Base-by-base conservation (phyloP, 2,113 vertebrate species). In the Nothobranchius kuhntae region DNA sequence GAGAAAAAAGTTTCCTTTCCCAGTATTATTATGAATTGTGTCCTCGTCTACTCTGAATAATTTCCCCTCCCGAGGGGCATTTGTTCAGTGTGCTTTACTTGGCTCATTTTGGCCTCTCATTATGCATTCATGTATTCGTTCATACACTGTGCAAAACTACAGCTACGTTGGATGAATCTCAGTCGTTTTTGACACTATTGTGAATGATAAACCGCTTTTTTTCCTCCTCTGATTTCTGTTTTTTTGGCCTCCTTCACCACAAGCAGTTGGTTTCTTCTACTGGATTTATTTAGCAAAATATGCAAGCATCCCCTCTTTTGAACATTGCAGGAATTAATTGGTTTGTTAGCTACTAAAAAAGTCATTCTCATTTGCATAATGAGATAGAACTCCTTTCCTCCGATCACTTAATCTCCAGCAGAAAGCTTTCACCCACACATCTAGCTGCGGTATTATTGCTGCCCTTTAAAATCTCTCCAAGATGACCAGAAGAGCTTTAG, bases 81-180 rank as follows among this genome's bases (percentile, higher is more conserved):
- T 83, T 78, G 69, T 81, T 85, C 76, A 74, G 14, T 70, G 62
- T 80, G 73, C 76, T 79, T 87, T 87, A 60, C 74, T 79, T 84
- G 83, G 87, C 83, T 86, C 85, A 80, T 84, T 91, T 83, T 70
- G 75, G 63, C 81, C 81, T 66, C 75, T 86, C 73, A 83, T 86
- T 86, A 87, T 84, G 74, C 79, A 85, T 89, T 86, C 79, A 86
- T 84, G 77, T 82, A 82, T 86, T 82, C 62, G 48, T 88, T 86
- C 86, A 79, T 82, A 79, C 86, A 84, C 86, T 74, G 70, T 70
- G 35, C 80, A 84, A 76, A 61, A 30, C 83, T 68, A 77, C 77
- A 53, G 77, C 81, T 71, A 74, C 61, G 71, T 83, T 80, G 81
- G 83, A 73, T 54, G 51, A 77, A 80, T 80, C 77, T 68, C 26